Evolutionary conservation across 2,797 vertebrate species (phyloP).

Genomic region (Champsocephalus esox): DNA sequence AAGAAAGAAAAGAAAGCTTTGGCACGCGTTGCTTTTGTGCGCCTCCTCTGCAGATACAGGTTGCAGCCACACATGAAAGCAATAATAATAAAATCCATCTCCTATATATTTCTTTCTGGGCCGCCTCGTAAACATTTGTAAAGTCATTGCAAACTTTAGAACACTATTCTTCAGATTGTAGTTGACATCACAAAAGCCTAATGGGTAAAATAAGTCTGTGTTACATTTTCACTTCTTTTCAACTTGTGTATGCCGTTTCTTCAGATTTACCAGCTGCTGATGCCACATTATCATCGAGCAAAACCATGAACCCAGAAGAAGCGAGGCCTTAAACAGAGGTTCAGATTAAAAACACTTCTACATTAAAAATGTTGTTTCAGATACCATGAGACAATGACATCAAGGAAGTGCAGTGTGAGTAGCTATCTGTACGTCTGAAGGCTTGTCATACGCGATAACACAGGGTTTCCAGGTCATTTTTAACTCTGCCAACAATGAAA

Average conservation of each 20-base stretch:
- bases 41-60: conserved; percentile 52
- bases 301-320: conserved; percentile 7
- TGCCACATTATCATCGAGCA: conserved; percentile 30
- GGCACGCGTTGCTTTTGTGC: conserved; percentile 43
- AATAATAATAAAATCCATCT: conserved; percentile 61
- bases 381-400: conserved; percentile 17
- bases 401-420: not conserved
- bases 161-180: conserved; percentile 47
- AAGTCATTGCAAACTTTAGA: conserved; percentile 64
- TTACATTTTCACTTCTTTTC: conserved; percentile 53
- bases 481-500: not conserved
- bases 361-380: conserved; percentile 7
- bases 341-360: conserved; percentile 24
- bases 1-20: conserved; percentile 48
- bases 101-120: conserved; percentile 50
- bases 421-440: not conserved
- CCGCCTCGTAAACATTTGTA: conserved; percentile 61
- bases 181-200: conserved; percentile 59
- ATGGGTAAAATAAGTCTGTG: conserved; percentile 50
- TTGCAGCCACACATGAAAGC: conserved; percentile 61
- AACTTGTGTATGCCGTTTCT: conserved; percentile 32
- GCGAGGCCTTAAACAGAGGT: conserved; percentile 8
- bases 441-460: not conserved
- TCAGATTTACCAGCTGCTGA: conserved; percentile 52
- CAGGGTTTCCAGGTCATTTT: not conserved